These are phyloP conservation scores for Sebastes taczanowskii DNA, from an alignment of 2,797 vertebrate species.

Conservation along the genomic window DNA sequence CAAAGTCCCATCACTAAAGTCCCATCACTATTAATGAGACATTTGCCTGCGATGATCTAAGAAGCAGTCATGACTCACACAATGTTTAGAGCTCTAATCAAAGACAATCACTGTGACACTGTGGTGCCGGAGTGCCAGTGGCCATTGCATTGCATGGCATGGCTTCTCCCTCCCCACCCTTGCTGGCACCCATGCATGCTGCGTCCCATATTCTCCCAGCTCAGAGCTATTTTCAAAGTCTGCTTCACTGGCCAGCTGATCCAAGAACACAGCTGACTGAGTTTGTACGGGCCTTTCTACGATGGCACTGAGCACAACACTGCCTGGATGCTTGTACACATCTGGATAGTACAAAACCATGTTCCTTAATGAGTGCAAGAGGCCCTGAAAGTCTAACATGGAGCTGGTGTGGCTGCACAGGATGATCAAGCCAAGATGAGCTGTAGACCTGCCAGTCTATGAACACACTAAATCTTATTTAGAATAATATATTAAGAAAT, in stretches of 20 bases:
- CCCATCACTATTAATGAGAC: slow-evolving; percentile 64
- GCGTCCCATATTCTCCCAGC: slow-evolving; percentile 54
- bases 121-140: slow-evolving; percentile 46
- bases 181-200: slow-evolving; percentile 27
- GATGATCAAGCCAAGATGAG: slow-evolving; percentile 1
- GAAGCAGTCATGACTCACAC: slow-evolving; percentile 60
- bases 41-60: slow-evolving; percentile 59
- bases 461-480: not conserved
- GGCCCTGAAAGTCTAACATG: slow-evolving; percentile 19
- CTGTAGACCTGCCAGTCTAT: not conserved
- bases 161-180: slow-evolving; percentile 25
- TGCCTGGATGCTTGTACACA: slow-evolving; percentile 62
- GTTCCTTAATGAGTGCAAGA: slow-evolving; percentile 63
- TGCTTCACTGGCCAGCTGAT: slow-evolving; percentile 73
- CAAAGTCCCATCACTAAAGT: slow-evolving; percentile 47
- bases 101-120: slow-evolving; percentile 58
- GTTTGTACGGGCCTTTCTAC: slow-evolving; percentile 27
- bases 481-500: not conserved
- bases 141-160: slow-evolving; percentile 41
- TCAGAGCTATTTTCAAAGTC: slow-evolving; percentile 72
- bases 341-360: slow-evolving; percentile 68
- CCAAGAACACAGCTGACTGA: slow-evolving; percentile 63
- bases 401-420: slow-evolving; percentile 4
- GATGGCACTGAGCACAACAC: slow-evolving; percentile 30
- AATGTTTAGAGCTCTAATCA: slow-evolving; percentile 59